These are phyloP conservation scores for Bembecia ichneumoniformis DNA, from an alignment of 2,888 invertebrate species.

Conservation along the genomic window DNA sequence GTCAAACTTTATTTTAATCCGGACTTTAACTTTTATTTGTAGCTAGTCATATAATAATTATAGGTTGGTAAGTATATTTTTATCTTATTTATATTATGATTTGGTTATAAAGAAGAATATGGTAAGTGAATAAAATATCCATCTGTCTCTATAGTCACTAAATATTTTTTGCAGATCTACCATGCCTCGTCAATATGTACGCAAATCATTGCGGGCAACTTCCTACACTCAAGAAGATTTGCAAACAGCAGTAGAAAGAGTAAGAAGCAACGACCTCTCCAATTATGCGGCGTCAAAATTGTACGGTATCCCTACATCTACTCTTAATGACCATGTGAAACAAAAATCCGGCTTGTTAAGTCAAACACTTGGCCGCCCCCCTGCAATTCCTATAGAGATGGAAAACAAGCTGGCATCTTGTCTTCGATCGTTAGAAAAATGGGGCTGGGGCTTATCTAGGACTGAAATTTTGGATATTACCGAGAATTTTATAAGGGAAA, in stretches of 20 bases:
- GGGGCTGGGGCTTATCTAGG: constrained; percentile 12
- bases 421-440: constrained; percentile 11
- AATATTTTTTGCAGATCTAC: constrained; percentile 2
- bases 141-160: constrained; percentile 1
- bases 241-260: constrained; percentile 6
- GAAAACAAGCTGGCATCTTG: constrained; percentile 7
- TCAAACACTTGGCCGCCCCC: constrained; percentile 9
- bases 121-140: too few relatives aligned
- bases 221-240: constrained; percentile 6
- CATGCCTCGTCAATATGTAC: constrained; percentile 7
- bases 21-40: too few relatives aligned
- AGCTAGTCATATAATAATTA: too few relatives aligned
- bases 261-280: constrained; percentile 9
- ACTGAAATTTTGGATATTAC: constrained; percentile 13
- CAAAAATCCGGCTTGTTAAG: constrained; percentile 6
- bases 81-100: too few relatives aligned
- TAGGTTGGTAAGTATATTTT: too few relatives aligned
- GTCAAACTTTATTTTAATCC: too few relatives aligned
- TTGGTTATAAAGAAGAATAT: too few relatives aligned
- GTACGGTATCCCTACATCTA: constrained; percentile 10
- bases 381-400: constrained; percentile 8
- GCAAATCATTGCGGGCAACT: constrained; percentile 7
- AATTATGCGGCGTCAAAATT: constrained; percentile 8
- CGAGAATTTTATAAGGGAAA: constrained; percentile 9
- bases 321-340: constrained; percentile 6